These are phyloP conservation scores for Drosophila prosaltans DNA, from an alignment of 1,140 invertebrate species.

Conservation along the genomic window DNA sequence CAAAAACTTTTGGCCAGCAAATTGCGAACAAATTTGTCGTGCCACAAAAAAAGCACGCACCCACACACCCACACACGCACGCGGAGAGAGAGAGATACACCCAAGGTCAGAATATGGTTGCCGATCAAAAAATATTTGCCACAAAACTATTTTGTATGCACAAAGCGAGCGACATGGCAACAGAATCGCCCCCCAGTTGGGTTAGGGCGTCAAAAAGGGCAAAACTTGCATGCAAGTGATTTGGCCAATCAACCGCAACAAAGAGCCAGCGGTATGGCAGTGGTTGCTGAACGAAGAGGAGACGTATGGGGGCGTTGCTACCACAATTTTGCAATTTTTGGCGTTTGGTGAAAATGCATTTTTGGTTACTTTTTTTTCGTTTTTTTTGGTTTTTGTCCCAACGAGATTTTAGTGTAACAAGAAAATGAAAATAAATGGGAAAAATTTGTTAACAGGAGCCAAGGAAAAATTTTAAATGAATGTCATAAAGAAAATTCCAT, in stretches of 20 bases:
- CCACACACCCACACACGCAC: background rate
- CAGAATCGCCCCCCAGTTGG: background rate
- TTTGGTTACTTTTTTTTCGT: background rate
- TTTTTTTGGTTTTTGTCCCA: background rate
- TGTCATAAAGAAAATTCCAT: background rate
- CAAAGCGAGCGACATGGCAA: slow-evolving; percentile 4
- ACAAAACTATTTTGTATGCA: slow-evolving; percentile 24
- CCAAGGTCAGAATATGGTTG: slow-evolving; percentile 13
- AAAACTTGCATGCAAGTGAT: slow-evolving; percentile 19
- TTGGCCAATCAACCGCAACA: slow-evolving; percentile 30
- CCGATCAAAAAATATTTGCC: slow-evolving; percentile 16
- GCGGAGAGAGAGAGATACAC: background rate
- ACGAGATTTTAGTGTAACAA: background rate
- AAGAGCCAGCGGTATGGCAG: slow-evolving; percentile 3
- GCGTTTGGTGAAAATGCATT: slow-evolving; percentile 3
- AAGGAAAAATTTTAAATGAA: background rate
- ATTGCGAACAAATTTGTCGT: slow-evolving; percentile 15
- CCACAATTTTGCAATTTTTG: slow-evolving; percentile 11
- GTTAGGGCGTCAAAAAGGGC: slow-evolving; percentile 4
- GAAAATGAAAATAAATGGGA: slow-evolving; percentile 9
- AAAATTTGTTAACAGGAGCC: background rate
- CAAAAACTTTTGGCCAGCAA: slow-evolving; percentile 8
- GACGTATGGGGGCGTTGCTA: background rate
- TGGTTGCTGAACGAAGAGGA: background rate
- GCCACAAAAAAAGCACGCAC: background rate